Evolutionary conservation across 30 jellyfish, hydroid and myxozoan species (phyloP).

Genomic region (Cassiopea xamachana): DNA sequence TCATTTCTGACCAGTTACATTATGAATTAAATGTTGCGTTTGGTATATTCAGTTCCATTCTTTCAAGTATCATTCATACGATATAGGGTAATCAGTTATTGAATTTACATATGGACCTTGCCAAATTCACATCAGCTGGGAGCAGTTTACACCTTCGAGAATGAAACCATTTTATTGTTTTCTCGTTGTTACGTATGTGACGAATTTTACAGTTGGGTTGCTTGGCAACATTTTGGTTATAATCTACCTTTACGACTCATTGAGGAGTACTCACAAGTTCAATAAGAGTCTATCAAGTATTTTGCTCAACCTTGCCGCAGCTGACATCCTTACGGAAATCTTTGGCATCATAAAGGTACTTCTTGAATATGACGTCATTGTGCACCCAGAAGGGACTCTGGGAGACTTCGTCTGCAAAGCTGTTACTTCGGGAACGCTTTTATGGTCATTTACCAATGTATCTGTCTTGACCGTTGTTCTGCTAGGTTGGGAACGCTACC

Average conservation of each 20-base stretch:
- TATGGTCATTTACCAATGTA: conserved; percentile 73
- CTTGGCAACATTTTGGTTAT: conserved; percentile 62
- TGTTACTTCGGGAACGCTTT: conserved; percentile 51
- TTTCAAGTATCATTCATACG: too few relatives aligned
- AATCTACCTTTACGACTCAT: conserved; percentile 53
- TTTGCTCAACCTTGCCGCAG: conserved; percentile 57
- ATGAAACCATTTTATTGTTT: conserved; percentile 46
- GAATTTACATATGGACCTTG: too few relatives aligned
- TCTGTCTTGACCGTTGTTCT: conserved; percentile 64
- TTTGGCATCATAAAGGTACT: conserved; percentile 54
- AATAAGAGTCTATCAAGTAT: conserved; percentile 42
- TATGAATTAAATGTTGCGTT: too few relatives aligned
- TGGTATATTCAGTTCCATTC: too few relatives aligned
- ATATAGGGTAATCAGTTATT: too few relatives aligned
- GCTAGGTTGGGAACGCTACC: conserved; percentile 80
- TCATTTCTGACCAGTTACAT: too few relatives aligned
- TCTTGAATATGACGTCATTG: conserved; percentile 21
- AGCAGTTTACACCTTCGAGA: background rate
- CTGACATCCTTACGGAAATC: conserved; percentile 63
- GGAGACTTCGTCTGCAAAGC: conserved; percentile 70
- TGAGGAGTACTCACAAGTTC: conserved; percentile 23
- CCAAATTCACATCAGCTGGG: too few relatives aligned
- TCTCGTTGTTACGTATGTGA: conserved; percentile 49
- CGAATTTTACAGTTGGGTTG: conserved; percentile 42
- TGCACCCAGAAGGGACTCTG: conserved; percentile 59